Conservation (phyloP, 2,888 invertebrate species). For the Xestia rhomboidea region DNA sequence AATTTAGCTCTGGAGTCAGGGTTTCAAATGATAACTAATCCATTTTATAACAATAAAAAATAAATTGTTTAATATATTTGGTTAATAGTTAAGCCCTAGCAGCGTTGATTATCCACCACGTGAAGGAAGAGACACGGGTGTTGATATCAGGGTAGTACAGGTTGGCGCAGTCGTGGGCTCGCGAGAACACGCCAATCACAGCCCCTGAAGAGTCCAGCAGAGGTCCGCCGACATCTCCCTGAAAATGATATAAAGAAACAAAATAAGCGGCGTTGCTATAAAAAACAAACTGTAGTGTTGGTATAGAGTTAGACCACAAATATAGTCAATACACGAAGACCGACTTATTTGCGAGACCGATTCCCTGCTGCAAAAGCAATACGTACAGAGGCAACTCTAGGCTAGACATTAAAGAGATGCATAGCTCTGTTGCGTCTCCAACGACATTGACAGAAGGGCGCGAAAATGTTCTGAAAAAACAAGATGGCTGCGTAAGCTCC, state of each 20-base stretch:
- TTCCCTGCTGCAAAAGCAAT: background rate
- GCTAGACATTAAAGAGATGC: background rate
- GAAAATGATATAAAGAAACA: constrained; percentile 22
- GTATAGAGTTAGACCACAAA: background rate
- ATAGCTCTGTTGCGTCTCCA: background rate
- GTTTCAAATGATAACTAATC: background rate
- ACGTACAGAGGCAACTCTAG: background rate
- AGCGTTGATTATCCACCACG: constrained; percentile 76
- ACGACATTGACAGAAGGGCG: background rate
- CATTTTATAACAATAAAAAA: background rate
- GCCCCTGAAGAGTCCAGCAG: constrained; percentile 73
- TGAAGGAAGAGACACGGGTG: constrained; percentile 76
- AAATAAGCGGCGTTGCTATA: background rate
- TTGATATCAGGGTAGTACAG: constrained; percentile 79
- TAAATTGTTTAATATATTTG: background rate
- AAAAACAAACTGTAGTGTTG: background rate
- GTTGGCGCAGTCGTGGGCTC: constrained; percentile 76
- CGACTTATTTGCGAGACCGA: background rate
- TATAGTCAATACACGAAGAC: background rate
- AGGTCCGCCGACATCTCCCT: constrained; percentile 85
- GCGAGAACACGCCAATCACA: constrained; percentile 82
- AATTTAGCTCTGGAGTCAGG: background rate
- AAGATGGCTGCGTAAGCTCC: background rate
- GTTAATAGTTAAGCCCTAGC: constrained; percentile 30
- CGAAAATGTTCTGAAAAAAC: background rate